A percentile compares a stretch with the other conserved stretches of the same genome.
phyloP scores from a whole-genome alignment of 2,888 invertebrate species.

The Dryomyza anilis region DNA sequence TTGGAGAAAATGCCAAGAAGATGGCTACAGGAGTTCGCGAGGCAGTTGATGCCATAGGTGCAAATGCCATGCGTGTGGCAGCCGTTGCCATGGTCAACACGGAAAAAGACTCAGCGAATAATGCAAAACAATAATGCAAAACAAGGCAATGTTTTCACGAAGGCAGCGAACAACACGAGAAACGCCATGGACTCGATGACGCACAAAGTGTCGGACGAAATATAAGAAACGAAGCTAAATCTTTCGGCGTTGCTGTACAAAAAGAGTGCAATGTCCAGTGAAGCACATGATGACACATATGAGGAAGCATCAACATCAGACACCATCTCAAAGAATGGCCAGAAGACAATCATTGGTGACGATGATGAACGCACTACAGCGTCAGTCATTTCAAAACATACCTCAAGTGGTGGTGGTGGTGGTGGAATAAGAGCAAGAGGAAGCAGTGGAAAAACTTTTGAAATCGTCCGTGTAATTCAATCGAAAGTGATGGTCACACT shows the following conservation, averaged over 20 bases:
- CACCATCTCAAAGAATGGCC: slow-evolving; percentile 32
- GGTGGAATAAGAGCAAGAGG: too few relatives aligned
- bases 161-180: slow-evolving; percentile 40
- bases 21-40: slow-evolving; percentile 24
- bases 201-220: slow-evolving; percentile 46
- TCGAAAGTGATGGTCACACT: slow-evolving; percentile 33
- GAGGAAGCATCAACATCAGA: slow-evolving; percentile 24
- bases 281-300: slow-evolving; percentile 29
- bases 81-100: slow-evolving; percentile 36
- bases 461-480: slow-evolving; percentile 39
- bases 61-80: slow-evolving; percentile 27
- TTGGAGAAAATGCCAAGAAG: slow-evolving; percentile 23
- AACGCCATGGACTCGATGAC: slow-evolving; percentile 34
- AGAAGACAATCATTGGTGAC: slow-evolving; percentile 39
- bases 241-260: slow-evolving; percentile 47
- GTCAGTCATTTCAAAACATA: slow-evolving; percentile 56
- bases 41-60: slow-evolving; percentile 11
- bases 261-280: slow-evolving; percentile 27
- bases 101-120: slow-evolving; percentile 34
- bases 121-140: slow-evolving; percentile 41
- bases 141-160: slow-evolving; percentile 45
- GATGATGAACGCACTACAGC: slow-evolving; percentile 60
- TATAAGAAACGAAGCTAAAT: slow-evolving; percentile 50
- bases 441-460: slow-evolving; percentile 48
- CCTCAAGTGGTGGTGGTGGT: too few relatives aligned